These are phyloP conservation scores for Leucoraja erinaceus DNA, from an alignment of 2,113 vertebrate genomes.

Conservation along the genomic window DNA sequence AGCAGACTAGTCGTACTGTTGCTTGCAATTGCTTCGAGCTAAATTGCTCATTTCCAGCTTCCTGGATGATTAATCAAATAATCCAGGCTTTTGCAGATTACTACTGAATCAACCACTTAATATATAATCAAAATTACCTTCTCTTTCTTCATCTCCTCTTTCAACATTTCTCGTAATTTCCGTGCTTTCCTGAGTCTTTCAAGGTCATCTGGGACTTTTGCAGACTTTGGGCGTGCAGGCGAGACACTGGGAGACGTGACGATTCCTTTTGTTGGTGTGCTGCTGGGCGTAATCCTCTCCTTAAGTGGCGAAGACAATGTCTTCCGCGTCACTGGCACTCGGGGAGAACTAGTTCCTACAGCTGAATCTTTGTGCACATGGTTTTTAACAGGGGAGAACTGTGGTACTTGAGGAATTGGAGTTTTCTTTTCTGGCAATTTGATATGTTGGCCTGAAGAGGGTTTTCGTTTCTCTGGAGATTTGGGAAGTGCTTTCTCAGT, in stretches of 20 bases:
- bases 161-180: slow-evolving; percentile 82
- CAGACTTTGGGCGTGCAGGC: background rate
- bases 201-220: slow-evolving; percentile 55
- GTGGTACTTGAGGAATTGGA: slow-evolving; percentile 58
- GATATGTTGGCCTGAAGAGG: slow-evolving; percentile 45
- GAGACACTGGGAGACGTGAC: slow-evolving; percentile 5
- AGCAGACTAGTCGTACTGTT: background rate
- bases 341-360: slow-evolving; percentile 39
- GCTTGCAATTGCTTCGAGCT: background rate
- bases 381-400: slow-evolving; percentile 55
- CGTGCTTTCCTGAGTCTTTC: slow-evolving; percentile 76
- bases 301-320: slow-evolving; percentile 50
- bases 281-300: slow-evolving; percentile 53
- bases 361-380: slow-evolving; percentile 44
- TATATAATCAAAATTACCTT: slow-evolving; percentile 56
- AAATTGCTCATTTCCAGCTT: background rate
- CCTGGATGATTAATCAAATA: background rate
- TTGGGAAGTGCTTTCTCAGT: slow-evolving; percentile 38
- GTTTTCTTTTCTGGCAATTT: slow-evolving; percentile 62
- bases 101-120: background rate
- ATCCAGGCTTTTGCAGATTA: background rate
- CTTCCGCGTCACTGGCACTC: slow-evolving; percentile 46
- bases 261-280: slow-evolving; percentile 46
- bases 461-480: slow-evolving; percentile 44
- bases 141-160: slow-evolving; percentile 74